Percentiles rank a stretch among this genome's conserved stretches.
These are phyloP conservation scores for Trachymyrmex septentrionalis DNA, from an alignment of 1,140 invertebrate genomes.

Conservation along the genomic window DNA sequence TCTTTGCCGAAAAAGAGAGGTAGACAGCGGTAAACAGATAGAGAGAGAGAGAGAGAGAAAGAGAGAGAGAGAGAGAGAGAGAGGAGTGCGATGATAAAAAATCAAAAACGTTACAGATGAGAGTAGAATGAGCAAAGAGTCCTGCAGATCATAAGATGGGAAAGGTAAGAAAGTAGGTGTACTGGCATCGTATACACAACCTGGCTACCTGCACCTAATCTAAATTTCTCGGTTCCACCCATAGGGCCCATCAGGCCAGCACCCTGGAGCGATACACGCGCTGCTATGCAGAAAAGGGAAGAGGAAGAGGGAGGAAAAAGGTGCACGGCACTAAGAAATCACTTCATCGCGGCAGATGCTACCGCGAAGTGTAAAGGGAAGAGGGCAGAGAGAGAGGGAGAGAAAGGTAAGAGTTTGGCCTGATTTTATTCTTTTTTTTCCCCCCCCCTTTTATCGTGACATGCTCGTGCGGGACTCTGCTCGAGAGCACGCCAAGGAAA, in stretches of 20 bases:
- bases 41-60: neutral
- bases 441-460: conserved; percentile 21
- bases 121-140: neutral
- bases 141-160: neutral
- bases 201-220: conserved; percentile 69
- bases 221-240: conserved; percentile 68
- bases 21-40: neutral
- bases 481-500: conserved; percentile 48
- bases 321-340: conserved; percentile 77
- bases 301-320: conserved; percentile 61
- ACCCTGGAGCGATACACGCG: conserved; percentile 66
- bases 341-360: conserved; percentile 82
- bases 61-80: neutral
- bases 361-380: conserved; percentile 46
- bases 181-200: conserved; percentile 6
- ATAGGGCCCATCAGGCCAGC: conserved; percentile 38
- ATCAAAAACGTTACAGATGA: neutral
- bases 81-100: conserved; percentile 18
- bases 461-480: conserved; percentile 40
- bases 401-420: conserved; percentile 54
- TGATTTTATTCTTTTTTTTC: neutral
- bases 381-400: conserved; percentile 36
- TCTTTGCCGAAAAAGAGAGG: conserved; percentile 52
- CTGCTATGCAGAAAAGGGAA: conserved; percentile 34
- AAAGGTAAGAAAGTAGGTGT: conserved; percentile 49